These are phyloP conservation scores for Hipparchia sbordonii DNA, from an alignment of 2,888 invertebrate species.

Conservation along the genomic window DNA sequence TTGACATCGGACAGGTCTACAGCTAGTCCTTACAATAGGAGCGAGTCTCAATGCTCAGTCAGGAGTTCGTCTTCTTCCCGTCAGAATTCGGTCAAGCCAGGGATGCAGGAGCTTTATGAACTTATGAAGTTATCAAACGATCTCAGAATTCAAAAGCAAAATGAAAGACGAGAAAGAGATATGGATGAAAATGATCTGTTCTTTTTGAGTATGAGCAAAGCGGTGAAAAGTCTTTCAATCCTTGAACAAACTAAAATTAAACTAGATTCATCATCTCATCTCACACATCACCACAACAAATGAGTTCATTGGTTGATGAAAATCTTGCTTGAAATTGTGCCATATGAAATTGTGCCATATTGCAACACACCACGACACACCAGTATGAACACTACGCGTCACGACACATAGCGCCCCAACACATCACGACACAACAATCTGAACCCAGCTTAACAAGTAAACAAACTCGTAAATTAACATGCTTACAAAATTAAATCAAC, in stretches of 20 bases:
- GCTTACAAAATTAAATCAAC: no score
- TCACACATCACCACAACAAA: background rate
- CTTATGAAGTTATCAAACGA: constrained; percentile 42
- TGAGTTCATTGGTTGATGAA: background rate
- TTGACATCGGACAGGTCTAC: constrained; percentile 3
- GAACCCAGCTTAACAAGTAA: no score
- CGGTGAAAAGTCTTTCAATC: constrained; percentile 43
- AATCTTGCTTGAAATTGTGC: background rate
- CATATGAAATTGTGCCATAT: no score
- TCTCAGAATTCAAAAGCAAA: constrained; percentile 36
- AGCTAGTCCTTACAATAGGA: background rate
- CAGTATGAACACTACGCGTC: no score
- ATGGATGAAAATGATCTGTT: constrained; percentile 46
- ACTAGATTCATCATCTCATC: constrained; percentile 41
- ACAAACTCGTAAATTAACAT: no score
- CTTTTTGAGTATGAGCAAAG: constrained; percentile 48
- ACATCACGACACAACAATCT: no score
- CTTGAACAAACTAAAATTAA: constrained; percentile 47
- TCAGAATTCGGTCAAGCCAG: background rate
- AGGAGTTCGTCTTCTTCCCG: background rate
- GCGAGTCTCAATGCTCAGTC: background rate
- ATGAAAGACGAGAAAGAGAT: constrained; percentile 28
- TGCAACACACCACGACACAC: no score
- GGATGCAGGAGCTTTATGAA: constrained; percentile 30
- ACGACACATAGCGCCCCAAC: no score